Evolutionary conservation across 2,113 vertebrate species (phyloP).

Genomic region (Maccullochella peelii): DNA sequence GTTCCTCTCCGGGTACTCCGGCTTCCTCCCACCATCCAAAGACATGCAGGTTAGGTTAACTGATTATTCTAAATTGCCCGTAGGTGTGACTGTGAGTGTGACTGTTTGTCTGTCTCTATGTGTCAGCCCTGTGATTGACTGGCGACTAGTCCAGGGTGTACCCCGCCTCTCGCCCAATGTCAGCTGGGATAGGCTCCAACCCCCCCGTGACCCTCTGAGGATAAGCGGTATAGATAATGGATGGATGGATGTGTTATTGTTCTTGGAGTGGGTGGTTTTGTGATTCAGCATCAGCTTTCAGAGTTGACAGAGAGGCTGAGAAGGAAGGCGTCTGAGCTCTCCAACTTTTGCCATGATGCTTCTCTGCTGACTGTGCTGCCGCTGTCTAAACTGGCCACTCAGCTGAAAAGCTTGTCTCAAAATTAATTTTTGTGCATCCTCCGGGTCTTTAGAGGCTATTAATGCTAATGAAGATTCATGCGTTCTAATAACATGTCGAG

Average conservation of each 20-base stretch:
- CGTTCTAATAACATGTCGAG: slow-evolving; percentile 64
- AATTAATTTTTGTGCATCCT: slow-evolving; percentile 62
- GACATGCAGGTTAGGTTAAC: no score
- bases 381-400: slow-evolving; percentile 33
- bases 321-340: not conserved
- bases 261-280: not conserved
- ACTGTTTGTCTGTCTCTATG: no score
- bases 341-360: not conserved
- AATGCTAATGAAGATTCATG: slow-evolving; percentile 78
- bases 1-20: no score
- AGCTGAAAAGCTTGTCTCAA: slow-evolving; percentile 53
- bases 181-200: no score
- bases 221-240: no score
- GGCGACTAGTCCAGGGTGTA: no score
- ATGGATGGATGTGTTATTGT: not conserved
- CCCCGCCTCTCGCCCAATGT: no score
- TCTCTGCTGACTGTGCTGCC: slow-evolving; percentile 1
- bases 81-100: no score
- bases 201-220: no score
- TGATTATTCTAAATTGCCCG: no score
- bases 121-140: no score
- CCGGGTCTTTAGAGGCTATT: slow-evolving; percentile 70
- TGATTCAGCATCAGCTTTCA: slow-evolving; percentile 10
- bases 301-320: slow-evolving; percentile 15
- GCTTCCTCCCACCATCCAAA: no score